A percentile compares a stretch with the other conserved stretches of the same genome.
phyloP scores from a whole-genome alignment of 2,888 invertebrate genomes.

The Drosophila kanekoi region DNA sequence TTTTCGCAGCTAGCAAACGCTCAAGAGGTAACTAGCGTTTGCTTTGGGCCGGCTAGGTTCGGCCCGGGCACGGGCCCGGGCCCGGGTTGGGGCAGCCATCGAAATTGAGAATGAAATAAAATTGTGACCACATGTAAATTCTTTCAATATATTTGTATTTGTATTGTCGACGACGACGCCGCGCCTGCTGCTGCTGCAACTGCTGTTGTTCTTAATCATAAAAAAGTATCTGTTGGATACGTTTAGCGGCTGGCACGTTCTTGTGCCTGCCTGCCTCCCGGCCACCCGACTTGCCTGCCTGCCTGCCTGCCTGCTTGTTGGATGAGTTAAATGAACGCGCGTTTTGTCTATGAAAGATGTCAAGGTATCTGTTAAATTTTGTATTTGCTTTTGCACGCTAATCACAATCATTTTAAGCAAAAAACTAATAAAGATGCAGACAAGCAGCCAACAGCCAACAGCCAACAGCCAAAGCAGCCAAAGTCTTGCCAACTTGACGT shows the following conservation, averaged over 20 bases:
- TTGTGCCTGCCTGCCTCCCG: constrained; percentile 13
- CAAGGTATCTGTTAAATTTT: constrained; percentile 74
- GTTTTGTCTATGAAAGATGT: constrained; percentile 79
- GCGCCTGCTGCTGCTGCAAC: constrained; percentile 4
- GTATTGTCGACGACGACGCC: constrained; percentile 30
- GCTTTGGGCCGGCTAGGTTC: constrained; percentile 7
- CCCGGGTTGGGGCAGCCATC: constrained; percentile 13
- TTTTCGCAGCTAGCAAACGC: constrained; percentile 27
- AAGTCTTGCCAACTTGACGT: background rate
- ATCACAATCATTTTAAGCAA: constrained; percentile 52
- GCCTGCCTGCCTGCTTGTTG: constrained; percentile 26
- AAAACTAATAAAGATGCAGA: constrained; percentile 19
- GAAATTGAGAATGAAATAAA: constrained; percentile 67
- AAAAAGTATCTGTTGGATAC: constrained; percentile 40
- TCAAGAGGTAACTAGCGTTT: constrained; percentile 10
- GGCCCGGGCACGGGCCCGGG: no score
- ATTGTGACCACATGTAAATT: constrained; percentile 69
- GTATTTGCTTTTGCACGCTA: constrained; percentile 60
- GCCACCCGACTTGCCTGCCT: background rate
- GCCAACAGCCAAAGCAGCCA: background rate
- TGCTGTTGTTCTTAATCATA: constrained; percentile 28
- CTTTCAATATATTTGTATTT: constrained; percentile 49
- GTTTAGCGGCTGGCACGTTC: constrained; percentile 27
- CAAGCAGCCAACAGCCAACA: background rate
- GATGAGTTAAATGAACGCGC: constrained; percentile 80